Conservation (phyloP, 2,888 invertebrate species). For the Alloscopus bannaensis region DNA sequence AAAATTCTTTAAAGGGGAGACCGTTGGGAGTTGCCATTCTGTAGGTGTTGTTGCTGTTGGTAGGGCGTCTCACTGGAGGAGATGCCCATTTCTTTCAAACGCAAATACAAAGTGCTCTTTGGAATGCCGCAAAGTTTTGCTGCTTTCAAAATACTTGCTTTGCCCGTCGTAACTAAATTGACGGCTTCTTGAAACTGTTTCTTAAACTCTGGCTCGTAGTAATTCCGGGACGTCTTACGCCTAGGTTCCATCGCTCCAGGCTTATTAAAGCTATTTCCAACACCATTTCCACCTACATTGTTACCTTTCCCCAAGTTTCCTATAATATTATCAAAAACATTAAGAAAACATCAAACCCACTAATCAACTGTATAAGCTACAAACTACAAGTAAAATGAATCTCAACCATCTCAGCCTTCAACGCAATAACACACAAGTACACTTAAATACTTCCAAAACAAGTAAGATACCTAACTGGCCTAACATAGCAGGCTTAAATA, state of each 20-base stretch:
- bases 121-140: constrained; percentile 70
- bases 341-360: constrained; percentile 13
- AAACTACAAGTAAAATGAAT: not conserved
- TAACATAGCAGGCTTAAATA: not conserved
- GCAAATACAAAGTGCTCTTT: constrained; percentile 70
- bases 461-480: not conserved
- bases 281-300: constrained; percentile 58
- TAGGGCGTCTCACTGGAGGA: constrained; percentile 66
- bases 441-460: too few relatives aligned
- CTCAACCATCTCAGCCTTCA: constrained; percentile 65
- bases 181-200: constrained; percentile 70
- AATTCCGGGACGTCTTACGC: constrained; percentile 67
- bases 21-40: constrained; percentile 64
- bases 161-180: constrained; percentile 66
- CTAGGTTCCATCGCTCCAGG: constrained; percentile 51
- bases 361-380: constrained; percentile 1
- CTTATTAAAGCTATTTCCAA: constrained; percentile 58
- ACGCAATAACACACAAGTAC: too few relatives aligned
- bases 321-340: constrained; percentile 43
- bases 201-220: constrained; percentile 66
- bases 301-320: constrained; percentile 54
- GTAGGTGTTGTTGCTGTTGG: constrained; percentile 64
- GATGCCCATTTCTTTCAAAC: constrained; percentile 71
- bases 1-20: constrained; percentile 59
- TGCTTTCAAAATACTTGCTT: constrained; percentile 70